A percentile compares a stretch with the other conserved stretches of the same genome.
phyloP scores from a whole-genome alignment of 2,797 vertebrate species.

The Alca torda region DNA sequence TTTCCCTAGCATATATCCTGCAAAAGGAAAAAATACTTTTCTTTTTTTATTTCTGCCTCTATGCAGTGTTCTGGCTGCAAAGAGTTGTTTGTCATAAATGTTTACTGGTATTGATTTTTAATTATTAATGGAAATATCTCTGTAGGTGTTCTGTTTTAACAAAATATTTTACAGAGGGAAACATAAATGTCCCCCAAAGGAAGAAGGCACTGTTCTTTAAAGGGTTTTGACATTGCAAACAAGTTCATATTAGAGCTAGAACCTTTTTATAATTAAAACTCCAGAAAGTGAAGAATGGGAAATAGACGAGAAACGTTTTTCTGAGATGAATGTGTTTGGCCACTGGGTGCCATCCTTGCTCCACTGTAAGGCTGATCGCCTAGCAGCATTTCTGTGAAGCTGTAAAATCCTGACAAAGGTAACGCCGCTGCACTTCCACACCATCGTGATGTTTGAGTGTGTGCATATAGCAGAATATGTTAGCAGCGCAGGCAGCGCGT shows the following conservation, averaged over 20 bases:
- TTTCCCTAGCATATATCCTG: not conserved
- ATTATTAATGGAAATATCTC: not conserved
- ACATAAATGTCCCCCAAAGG: not conserved
- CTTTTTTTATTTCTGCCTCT: not conserved
- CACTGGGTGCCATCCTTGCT: constrained; percentile 84
- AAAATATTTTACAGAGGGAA: not conserved
- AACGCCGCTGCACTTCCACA: constrained; percentile 53
- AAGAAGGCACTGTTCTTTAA: not conserved
- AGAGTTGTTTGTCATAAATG: not conserved
- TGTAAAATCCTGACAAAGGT: constrained; percentile 53
- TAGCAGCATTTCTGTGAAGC: constrained; percentile 26
- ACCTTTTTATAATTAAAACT: not conserved
- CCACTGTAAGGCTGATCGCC: constrained; percentile 63
- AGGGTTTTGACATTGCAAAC: not conserved
- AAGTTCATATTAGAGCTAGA: not conserved
- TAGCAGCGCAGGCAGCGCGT: not conserved
- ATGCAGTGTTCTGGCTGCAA: not conserved
- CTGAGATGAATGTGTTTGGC: constrained; percentile 74
- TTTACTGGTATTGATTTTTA: not conserved
- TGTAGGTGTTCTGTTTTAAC: not conserved
- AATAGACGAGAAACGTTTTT: not conserved
- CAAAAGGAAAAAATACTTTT: not conserved
- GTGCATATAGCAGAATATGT: constrained; percentile 25
- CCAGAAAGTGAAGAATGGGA: not conserved
- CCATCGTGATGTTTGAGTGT: constrained; percentile 25